phyloP scores from a whole-genome alignment of 2,113 vertebrate genomes.

The Alethe castanea region DNA sequence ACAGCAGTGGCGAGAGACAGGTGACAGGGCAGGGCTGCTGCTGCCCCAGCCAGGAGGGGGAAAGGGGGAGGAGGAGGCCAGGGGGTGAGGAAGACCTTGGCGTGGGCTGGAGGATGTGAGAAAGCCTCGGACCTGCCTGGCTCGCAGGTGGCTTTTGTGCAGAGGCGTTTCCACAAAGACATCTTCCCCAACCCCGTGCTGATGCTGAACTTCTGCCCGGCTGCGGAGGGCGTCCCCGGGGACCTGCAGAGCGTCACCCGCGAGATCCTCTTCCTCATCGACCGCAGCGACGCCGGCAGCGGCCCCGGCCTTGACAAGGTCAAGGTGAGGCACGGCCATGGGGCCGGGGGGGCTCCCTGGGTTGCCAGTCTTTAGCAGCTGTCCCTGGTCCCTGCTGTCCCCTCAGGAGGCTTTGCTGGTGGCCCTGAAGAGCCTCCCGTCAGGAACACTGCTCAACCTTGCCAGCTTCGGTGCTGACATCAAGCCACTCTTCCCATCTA shows the following conservation, averaged over 20 bases:
- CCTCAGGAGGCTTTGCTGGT: constrained; percentile 87
- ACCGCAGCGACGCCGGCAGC: constrained; percentile 72
- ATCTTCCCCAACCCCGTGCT: constrained; percentile 89
- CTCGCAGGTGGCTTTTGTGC: constrained; percentile 86
- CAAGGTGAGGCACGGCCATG: constrained; percentile 59
- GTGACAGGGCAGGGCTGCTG: constrained; percentile 17
- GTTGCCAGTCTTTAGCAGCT: neutral
- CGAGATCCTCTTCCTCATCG: constrained; percentile 89
- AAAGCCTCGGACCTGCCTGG: neutral
- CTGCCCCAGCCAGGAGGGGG: neutral
- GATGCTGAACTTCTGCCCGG: constrained; percentile 95
- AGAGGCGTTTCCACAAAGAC: constrained; percentile 94
- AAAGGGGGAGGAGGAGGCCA: rapidly evolving
- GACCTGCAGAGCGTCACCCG: constrained; percentile 83
- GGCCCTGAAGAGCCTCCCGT: constrained; percentile 89
- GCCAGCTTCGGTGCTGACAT: constrained; percentile 76
- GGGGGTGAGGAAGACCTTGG: neutral
- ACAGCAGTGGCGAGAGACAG: constrained; percentile 83
- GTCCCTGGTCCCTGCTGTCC: neutral
- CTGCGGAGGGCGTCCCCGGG: constrained; percentile 65
- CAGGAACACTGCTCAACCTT: constrained; percentile 85
- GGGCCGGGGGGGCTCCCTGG: neutral
- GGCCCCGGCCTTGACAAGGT: constrained; percentile 74
- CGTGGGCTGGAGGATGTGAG: rapidly evolving
- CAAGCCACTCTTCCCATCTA: constrained; percentile 83